A percentile compares a stretch with the other conserved stretches of the same genome.
phyloP scores from a whole-genome alignment of 2,888 invertebrate genomes.

The Tinea pellionella region DNA sequence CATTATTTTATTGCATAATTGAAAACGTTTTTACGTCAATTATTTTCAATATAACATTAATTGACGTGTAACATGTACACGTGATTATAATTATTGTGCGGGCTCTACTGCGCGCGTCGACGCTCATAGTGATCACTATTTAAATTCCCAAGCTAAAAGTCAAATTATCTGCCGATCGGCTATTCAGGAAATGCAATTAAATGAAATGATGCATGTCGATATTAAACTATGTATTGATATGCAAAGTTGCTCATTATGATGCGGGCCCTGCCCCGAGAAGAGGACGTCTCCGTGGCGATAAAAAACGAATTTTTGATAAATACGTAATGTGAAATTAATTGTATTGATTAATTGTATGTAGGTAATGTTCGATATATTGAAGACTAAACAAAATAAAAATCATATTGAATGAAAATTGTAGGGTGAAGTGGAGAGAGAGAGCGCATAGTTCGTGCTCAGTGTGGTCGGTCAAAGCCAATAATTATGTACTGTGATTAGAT shows the following conservation, averaged over 20 bases:
- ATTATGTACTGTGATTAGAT: conserved; percentile 63
- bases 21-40: conserved; percentile 52
- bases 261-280: conserved; percentile 34
- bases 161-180: conserved; percentile 30
- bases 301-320: background rate
- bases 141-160: conserved; percentile 22
- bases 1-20: conserved; percentile 52
- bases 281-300: background rate
- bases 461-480: conserved; percentile 47
- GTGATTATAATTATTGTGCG: conserved; percentile 38
- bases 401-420: background rate
- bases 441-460: conserved; percentile 19
- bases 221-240: conserved; percentile 63
- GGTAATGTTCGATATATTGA: background rate
- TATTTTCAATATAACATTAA: conserved; percentile 46
- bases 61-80: conserved; percentile 50
- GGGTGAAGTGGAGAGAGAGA: background rate
- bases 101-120: background rate
- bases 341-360: background rate
- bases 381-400: background rate
- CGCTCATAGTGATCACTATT: conserved; percentile 18
- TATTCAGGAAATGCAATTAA: conserved; percentile 61
- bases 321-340: background rate
- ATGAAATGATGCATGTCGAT: conserved; percentile 65
- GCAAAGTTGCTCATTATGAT: conserved; percentile 53